Evolutionary conservation across 2,113 vertebrate species (phyloP).

Genomic region (Nyctereutes procyonoides): DNA sequence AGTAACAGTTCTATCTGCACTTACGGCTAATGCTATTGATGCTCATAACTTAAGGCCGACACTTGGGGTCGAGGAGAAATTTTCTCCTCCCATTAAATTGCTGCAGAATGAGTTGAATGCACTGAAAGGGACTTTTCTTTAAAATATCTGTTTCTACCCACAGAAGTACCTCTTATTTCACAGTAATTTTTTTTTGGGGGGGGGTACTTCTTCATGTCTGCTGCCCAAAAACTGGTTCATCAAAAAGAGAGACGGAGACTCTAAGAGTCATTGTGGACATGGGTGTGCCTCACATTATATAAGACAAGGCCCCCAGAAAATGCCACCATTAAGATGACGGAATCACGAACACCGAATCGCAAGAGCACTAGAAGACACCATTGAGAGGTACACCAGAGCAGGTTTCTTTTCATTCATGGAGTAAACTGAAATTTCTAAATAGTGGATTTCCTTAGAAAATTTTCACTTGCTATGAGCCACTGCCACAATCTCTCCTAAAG

Average conservation of each 20-base stretch:
- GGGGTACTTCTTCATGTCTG: background rate
- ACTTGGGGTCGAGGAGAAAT: slow-evolving; percentile 15
- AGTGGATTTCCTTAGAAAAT: background rate
- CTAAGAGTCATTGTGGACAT: background rate
- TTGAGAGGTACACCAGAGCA: background rate
- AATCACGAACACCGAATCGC: background rate
- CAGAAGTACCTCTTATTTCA: slow-evolving; percentile 52
- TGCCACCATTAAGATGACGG: background rate
- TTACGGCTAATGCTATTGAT: slow-evolving; percentile 62
- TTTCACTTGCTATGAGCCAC: background rate
- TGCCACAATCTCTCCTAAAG: background rate
- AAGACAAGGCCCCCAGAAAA: background rate
- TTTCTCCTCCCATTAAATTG: slow-evolving; percentile 44
- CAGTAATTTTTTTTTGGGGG: background rate
- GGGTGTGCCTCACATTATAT: background rate
- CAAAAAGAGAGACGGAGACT: slow-evolving; percentile 47
- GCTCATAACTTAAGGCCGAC: slow-evolving; percentile 61
- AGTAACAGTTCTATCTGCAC: slow-evolving; percentile 47
- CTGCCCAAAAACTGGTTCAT: slow-evolving; percentile 46
- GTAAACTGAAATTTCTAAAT: slow-evolving; percentile 43
- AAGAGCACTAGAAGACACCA: background rate
- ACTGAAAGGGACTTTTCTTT: slow-evolving; percentile 42
- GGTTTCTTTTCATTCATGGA: background rate
- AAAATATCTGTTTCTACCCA: slow-evolving; percentile 44
- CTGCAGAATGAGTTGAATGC: background rate